Percentiles rank a stretch among this genome's conserved stretches.
These are phyloP conservation scores for Drosophila nigricruria DNA, from an alignment of 2,888 invertebrate species.

Conservation along the genomic window DNA sequence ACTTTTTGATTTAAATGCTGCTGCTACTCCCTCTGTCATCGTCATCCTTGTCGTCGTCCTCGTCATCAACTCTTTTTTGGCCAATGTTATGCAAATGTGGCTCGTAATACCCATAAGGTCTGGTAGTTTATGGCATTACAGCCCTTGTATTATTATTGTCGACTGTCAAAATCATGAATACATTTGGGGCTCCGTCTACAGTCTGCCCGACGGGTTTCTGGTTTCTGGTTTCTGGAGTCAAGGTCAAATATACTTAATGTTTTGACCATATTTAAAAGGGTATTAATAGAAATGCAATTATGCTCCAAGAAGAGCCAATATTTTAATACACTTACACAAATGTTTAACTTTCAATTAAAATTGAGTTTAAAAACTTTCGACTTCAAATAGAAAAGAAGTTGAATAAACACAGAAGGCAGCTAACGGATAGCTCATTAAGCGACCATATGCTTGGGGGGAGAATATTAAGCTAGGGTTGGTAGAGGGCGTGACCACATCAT, in stretches of 20 bases:
- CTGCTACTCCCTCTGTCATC: conserved; percentile 32
- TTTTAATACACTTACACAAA: conserved; percentile 1
- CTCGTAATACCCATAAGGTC: conserved; percentile 61
- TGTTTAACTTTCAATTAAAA: conserved; percentile 68
- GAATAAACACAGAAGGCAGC: conserved; percentile 15
- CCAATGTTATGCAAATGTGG: conserved; percentile 76
- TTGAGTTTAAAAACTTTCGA: conserved; percentile 71
- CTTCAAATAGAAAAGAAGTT: conserved; percentile 41
- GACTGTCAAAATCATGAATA: conserved; percentile 43
- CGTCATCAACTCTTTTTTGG: conserved; percentile 63
- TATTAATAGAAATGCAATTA: conserved; percentile 12
- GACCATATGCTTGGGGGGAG: conserved; percentile 50
- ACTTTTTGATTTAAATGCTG: conserved; percentile 68
- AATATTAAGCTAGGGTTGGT: not conserved
- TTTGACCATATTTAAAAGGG: not conserved
- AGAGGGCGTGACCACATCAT: conserved; percentile 58
- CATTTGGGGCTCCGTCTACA: conserved; percentile 32
- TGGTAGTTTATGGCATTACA: conserved; percentile 50
- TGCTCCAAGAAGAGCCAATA: not conserved
- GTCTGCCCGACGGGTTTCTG: conserved; percentile 7
- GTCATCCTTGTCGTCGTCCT: conserved; percentile 7
- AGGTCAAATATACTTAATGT: conserved; percentile 16
- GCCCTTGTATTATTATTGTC: conserved; percentile 60
- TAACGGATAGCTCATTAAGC: conserved; percentile 66
- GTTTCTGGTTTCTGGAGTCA: conserved; percentile 6